Evolutionary conservation across 2,797 vertebrate genomes (phyloP).

Genomic region (Hydrocynus forskahlii): DNA sequence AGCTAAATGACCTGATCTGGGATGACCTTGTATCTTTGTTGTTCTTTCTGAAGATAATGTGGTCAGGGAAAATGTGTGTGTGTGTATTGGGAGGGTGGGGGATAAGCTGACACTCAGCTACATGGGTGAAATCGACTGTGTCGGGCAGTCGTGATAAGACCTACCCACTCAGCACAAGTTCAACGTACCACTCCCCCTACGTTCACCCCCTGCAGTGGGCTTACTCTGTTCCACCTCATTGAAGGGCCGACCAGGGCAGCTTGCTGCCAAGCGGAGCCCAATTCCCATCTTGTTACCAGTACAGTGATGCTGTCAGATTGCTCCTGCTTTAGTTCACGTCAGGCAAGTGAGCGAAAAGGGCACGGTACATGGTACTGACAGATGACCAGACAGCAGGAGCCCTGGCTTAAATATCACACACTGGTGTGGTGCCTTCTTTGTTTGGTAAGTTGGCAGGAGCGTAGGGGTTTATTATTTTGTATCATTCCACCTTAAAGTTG

Average conservation of each 20-base stretch:
- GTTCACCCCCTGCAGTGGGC: constrained; percentile 43
- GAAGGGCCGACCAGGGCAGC: constrained; percentile 68
- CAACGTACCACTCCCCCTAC: background rate
- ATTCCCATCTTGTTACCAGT: constrained; percentile 54
- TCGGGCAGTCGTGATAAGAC: constrained; percentile 50
- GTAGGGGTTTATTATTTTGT: background rate
- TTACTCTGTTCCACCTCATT: constrained; percentile 62
- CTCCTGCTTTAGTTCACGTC: constrained; percentile 52
- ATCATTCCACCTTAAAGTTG: background rate
- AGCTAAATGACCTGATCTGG: background rate
- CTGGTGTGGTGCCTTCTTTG: constrained; percentile 34
- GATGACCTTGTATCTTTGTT: constrained; percentile 52
- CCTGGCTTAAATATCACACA: constrained; percentile 52
- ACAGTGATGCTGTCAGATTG: constrained; percentile 54
- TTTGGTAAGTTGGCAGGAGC: constrained; percentile 6
- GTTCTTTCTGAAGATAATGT: constrained; percentile 45
- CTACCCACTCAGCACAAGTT: constrained; percentile 52
- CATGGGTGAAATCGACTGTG: constrained; percentile 57
- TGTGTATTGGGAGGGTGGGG: background rate
- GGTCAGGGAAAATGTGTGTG: constrained; percentile 1
- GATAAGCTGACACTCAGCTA: constrained; percentile 47
- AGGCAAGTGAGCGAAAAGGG: constrained; percentile 53
- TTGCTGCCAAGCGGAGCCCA: constrained; percentile 66
- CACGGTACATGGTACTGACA: constrained; percentile 59
- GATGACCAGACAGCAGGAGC: constrained; percentile 59